phyloP scores from a whole-genome alignment of 2,797 vertebrate genomes.

The Nannoperca australis region DNA sequence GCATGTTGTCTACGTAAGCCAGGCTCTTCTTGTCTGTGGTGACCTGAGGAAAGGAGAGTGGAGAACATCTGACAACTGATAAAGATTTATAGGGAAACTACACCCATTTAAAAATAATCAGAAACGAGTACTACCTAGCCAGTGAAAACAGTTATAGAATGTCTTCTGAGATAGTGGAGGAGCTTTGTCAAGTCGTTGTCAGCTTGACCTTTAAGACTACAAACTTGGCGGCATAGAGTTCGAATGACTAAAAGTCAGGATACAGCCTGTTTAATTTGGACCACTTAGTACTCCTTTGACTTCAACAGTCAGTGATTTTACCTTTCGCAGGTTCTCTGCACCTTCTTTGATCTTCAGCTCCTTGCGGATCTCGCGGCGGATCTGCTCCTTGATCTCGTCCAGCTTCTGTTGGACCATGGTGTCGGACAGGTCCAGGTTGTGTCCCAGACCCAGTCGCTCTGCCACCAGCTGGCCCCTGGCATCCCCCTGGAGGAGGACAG shows the following conservation, averaged over 20 bases:
- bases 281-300: not conserved
- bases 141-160: not conserved
- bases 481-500: constrained; percentile 79
- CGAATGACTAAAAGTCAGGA: not conserved
- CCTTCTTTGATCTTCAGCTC: constrained; percentile 99
- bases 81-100: not conserved
- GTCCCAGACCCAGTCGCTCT: constrained; percentile 90
- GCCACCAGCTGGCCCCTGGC: constrained; percentile 90
- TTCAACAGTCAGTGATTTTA: constrained; percentile 36
- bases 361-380: constrained; percentile 98
- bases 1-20: constrained; percentile 98
- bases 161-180: not conserved
- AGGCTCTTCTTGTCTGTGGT: constrained; percentile 99
- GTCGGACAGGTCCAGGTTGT: constrained; percentile 95
- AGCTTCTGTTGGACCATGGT: constrained; percentile 97
- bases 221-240: not conserved
- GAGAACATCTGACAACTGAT: not conserved
- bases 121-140: not conserved
- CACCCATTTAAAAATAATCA: not conserved
- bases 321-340: constrained; percentile 96
- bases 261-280: not conserved
- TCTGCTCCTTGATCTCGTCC: constrained; percentile 98
- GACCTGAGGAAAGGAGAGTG: constrained; percentile 77
- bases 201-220: not conserved
- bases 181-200: not conserved